phyloP scores from a whole-genome alignment of 1,140 invertebrate genomes.

The Nasonia giraulti region DNA sequence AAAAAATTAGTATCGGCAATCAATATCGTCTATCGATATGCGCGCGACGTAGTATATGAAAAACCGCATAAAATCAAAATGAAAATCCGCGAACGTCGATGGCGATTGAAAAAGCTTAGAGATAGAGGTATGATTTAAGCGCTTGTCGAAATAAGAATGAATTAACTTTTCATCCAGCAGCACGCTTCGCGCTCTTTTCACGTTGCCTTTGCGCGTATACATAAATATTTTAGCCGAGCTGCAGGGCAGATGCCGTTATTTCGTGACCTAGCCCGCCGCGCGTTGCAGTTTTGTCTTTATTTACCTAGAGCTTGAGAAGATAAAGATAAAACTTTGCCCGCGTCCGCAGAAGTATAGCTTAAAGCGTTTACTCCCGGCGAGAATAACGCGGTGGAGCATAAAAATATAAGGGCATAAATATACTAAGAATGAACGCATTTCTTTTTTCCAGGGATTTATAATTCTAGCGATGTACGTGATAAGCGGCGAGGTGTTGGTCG shows the following conservation, averaged over 20 bases:
- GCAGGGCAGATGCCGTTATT: neutral
- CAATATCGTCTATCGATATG: too few species aligned
- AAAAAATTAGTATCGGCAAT: too few species aligned
- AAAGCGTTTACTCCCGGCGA: neutral
- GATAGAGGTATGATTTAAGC: neutral
- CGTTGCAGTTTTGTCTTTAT: constrained; percentile 30
- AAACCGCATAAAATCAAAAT: too few species aligned
- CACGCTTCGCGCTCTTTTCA: too few species aligned
- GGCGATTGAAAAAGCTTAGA: too few species aligned
- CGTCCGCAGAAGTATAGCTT: neutral
- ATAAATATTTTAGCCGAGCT: neutral
- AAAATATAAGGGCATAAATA: neutral
- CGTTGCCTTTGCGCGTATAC: neutral
- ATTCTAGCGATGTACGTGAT: constrained; percentile 67
- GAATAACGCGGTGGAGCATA: neutral
- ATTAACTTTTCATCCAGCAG: too few species aligned
- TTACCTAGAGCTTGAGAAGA: constrained; percentile 9
- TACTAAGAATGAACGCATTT: neutral
- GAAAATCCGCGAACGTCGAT: too few species aligned
- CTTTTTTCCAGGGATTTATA: constrained; percentile 64
- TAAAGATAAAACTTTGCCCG: constrained; percentile 27
- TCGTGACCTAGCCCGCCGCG: neutral
- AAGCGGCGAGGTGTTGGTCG: constrained; percentile 63
- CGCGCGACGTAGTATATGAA: too few species aligned
- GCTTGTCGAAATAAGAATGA: neutral